Evolutionary conservation across 2,797 vertebrate species (phyloP), one percentile per base, ranked within the genome.

Genomic region (Gorsachius magnificus): DNA sequence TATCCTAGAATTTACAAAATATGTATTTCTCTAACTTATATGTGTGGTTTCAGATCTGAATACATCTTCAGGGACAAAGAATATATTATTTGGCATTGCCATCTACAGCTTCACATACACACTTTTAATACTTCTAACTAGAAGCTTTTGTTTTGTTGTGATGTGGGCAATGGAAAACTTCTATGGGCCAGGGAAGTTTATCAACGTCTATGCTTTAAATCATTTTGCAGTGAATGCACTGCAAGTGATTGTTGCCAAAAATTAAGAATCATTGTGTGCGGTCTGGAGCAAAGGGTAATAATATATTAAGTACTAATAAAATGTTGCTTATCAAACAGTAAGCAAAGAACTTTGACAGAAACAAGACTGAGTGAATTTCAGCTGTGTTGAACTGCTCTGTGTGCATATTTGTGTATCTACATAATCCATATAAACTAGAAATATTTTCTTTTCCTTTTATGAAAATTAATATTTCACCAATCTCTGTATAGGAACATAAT

Each of bases 71-170:
- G 9, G 28, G 41, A 58, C 12, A 54, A 80, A 69, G 20, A 80
- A 65, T 15, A 1, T 28, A 50, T 38, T 29, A 53, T 64, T 89
- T 61, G 0, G 0, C 10, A 65, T 65, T 57, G 8, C 7, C 18
- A 65, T 45, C 8, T 60, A 15, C 12, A 65, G 16, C 3, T 82
- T 69, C 25, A 11, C 16, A 29, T 84, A 26, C 0, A 6, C 13
- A 45, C 4, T 92, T 60, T 50, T 65, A 60, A 56, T 46, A 38
- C 5, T 77, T 87, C 24, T 71, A 25, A 35, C 21, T 38, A 75
- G n/a, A 79, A 87, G 2, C 1, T 80, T 75, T 41, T 90, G 11
- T 29, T 81, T 77, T 22, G 2, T 57, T 60, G 11, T 56, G 14
- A 53, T 65, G 28, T 10, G 11, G 19, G 5, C 8, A 71, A 45